Evolutionary conservation across 2,888 invertebrate species (phyloP).

Genomic region (Amorpha juglandis): DNA sequence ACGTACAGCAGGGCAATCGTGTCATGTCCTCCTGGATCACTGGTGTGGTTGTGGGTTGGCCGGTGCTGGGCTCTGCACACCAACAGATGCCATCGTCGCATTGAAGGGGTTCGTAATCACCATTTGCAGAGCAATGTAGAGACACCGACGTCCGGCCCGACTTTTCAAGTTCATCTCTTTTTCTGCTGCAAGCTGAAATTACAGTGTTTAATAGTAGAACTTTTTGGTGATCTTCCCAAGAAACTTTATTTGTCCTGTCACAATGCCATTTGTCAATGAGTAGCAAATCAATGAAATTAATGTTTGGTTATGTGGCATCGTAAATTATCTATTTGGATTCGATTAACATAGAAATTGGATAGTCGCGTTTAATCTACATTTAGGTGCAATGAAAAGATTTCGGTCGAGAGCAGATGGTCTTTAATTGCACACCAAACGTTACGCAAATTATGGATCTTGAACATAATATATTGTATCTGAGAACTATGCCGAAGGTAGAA

Average conservation of each 20-base stretch:
- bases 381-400: background rate
- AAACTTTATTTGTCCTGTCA: background rate
- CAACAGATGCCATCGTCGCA: conserved; percentile 88
- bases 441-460: conserved; percentile 1
- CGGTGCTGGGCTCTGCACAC: conserved; percentile 86
- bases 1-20: conserved; percentile 87
- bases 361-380: background rate
- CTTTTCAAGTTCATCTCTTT: conserved; percentile 80
- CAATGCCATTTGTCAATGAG: background rate
- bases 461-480: conserved; percentile 2
- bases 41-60: conserved; percentile 81
- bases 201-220: conserved; percentile 23
- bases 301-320: conserved; percentile 4
- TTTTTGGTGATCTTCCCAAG: background rate
- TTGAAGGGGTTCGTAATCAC: conserved; percentile 88
- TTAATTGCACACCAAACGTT: background rate
- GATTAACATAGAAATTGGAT: background rate
- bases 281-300: conserved; percentile 5
- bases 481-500: conserved; percentile 9
- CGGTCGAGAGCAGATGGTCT: background rate
- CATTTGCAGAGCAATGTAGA: conserved; percentile 86
- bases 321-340: background rate
- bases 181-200: conserved; percentile 85
- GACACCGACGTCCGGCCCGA: conserved; percentile 75
- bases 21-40: conserved; percentile 85